These are phyloP conservation scores for Cherax destructor DNA, from an alignment of 1,140 invertebrate species.

Conservation along the genomic window DNA sequence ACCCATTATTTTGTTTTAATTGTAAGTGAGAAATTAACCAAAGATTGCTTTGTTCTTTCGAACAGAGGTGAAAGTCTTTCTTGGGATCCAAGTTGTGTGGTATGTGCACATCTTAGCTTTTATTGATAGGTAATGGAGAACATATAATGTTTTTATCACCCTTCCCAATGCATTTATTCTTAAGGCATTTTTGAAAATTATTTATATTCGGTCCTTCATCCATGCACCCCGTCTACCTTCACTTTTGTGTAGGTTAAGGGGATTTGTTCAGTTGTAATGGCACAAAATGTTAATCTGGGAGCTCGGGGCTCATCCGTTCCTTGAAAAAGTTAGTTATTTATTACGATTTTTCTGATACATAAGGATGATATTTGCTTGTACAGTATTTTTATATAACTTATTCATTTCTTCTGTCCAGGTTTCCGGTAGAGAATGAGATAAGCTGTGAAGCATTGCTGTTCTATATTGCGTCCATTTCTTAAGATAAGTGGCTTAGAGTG, in stretches of 20 bases:
- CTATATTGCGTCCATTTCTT: constrained; percentile 51
- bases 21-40: constrained; percentile 35
- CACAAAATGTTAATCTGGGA: too few relatives aligned
- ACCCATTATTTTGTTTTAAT: background rate
- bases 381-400: constrained; percentile 45
- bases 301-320: too few relatives aligned
- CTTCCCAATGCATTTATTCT: constrained; percentile 14
- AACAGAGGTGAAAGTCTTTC: constrained; percentile 25
- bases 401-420: constrained; percentile 44
- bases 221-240: background rate
- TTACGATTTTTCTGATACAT: too few relatives aligned
- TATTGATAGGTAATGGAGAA: constrained; percentile 7
- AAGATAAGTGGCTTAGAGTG: background rate
- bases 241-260: background rate
- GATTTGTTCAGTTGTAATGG: too few relatives aligned
- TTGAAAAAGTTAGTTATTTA: too few relatives aligned
- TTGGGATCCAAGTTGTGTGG: constrained; percentile 31
- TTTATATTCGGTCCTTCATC: background rate
- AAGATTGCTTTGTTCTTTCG: constrained; percentile 31
- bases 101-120: background rate
- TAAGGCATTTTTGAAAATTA: background rate
- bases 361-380: constrained; percentile 40
- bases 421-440: constrained; percentile 29
- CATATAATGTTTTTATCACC: constrained; percentile 3
- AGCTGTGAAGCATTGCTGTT: constrained; percentile 21